Evolutionary conservation across 2,888 invertebrate species (phyloP).

Genomic region (Dryococelus australis): DNA sequence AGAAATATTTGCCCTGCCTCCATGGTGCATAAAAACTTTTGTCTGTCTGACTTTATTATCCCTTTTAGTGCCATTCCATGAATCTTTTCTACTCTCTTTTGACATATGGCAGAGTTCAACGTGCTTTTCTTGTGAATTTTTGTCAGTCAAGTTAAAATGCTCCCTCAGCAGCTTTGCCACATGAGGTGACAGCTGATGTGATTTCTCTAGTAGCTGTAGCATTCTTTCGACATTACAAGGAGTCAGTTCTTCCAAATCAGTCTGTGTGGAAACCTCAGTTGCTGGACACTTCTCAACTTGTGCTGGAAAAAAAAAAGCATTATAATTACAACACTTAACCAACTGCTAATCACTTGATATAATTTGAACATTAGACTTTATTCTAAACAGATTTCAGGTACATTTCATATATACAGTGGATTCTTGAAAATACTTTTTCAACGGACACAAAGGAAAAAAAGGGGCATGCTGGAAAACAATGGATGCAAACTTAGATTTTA

Average conservation of each 20-base stretch:
- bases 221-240: constrained; percentile 29
- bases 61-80: background rate
- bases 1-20: background rate
- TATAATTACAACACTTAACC: no score
- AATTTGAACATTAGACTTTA: no score
- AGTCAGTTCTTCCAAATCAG: constrained; percentile 31
- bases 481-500: no score
- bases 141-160: constrained; percentile 28
- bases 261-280: constrained; percentile 34
- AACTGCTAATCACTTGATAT: no score
- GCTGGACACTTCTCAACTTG: background rate
- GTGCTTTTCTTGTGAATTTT: background rate
- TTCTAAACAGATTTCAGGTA: no score
- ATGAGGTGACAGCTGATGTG: constrained; percentile 31
- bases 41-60: background rate
- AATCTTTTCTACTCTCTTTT: background rate
- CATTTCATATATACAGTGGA: no score
- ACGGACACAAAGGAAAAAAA: no score
- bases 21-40: background rate
- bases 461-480: no score
- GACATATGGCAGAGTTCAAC: background rate
- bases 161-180: constrained; percentile 30
- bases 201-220: constrained; percentile 31
- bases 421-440: no score
- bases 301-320: no score